Conservation (phyloP, 2,888 invertebrate genomes). For the Selenia dentaria region DNA sequence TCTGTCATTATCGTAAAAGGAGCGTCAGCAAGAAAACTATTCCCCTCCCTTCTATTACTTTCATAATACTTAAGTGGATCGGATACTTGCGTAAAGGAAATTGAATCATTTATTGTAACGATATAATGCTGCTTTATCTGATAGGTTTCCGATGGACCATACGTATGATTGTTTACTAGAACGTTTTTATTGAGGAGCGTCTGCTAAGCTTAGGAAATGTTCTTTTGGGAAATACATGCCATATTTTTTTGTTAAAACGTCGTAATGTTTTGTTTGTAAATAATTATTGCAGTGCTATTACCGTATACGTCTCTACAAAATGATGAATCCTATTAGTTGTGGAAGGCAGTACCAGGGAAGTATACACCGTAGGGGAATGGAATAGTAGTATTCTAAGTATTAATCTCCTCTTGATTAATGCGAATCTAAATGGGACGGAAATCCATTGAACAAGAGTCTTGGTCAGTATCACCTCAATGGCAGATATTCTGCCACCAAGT, state of each 20-base stretch:
- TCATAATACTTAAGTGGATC: slow-evolving; percentile 84
- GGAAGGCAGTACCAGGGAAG: too few relatives aligned
- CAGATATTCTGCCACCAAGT: too few relatives aligned
- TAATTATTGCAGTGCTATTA: too few relatives aligned
- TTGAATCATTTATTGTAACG: slow-evolving; percentile 83
- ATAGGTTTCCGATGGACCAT: slow-evolving; percentile 71
- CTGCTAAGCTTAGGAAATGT: not conserved
- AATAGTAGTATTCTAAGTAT: too few relatives aligned
- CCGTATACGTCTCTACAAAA: too few relatives aligned
- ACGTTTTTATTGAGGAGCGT: slow-evolving; percentile 36
- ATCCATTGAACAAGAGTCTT: too few relatives aligned
- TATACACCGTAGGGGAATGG: too few relatives aligned
- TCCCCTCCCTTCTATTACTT: slow-evolving; percentile 76
- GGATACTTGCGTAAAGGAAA: slow-evolving; percentile 80
- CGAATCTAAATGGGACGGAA: too few relatives aligned
- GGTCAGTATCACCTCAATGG: too few relatives aligned
- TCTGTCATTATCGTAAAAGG: slow-evolving; percentile 82
- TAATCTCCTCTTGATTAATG: too few relatives aligned
- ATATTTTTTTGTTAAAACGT: not conserved
- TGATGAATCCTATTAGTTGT: too few relatives aligned
- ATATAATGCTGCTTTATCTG: slow-evolving; percentile 76
- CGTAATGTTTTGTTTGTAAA: too few relatives aligned
- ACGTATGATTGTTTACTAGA: slow-evolving; percentile 65
- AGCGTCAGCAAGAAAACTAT: slow-evolving; percentile 84
- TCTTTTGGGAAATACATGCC: not conserved